Percentiles rank a stretch among this genome's conserved stretches.
Evolutionary conservation across 2,888 invertebrate genomes (phyloP).

Genomic region (Chloroclystis v-ata): DNA sequence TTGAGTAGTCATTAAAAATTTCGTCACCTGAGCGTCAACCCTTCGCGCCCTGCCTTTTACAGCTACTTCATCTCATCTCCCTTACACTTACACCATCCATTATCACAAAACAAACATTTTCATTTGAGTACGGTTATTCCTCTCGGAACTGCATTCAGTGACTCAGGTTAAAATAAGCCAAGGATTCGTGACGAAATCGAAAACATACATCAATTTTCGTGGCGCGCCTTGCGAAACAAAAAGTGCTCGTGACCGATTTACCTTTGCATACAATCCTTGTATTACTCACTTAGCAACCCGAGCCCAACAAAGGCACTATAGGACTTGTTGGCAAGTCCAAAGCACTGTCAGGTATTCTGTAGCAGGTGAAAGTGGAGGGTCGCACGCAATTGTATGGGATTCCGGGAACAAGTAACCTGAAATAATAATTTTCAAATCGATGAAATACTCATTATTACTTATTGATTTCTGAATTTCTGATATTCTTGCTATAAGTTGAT

Average conservation of each 20-base stretch:
- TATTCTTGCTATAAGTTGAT: no score
- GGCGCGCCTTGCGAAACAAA: conserved; percentile 21
- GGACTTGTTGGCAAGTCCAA: conserved; percentile 4
- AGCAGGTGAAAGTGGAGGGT: conserved; percentile 21
- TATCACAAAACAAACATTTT: background rate
- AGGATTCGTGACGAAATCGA: conserved; percentile 16
- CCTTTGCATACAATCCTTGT: conserved; percentile 19
- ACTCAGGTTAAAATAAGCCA: conserved; percentile 9
- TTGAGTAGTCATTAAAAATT: conserved; percentile 14
- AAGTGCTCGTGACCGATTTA: conserved; percentile 24
- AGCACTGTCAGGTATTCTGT: conserved; percentile 11
- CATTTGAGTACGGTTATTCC: background rate
- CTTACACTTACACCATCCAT: background rate
- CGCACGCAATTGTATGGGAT: conserved; percentile 13
- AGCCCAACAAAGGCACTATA: conserved; percentile 16
- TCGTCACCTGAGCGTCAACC: background rate
- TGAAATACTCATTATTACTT: background rate
- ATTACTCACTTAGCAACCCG: conserved; percentile 30
- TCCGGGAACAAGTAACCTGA: conserved; percentile 9
- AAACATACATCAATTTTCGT: conserved; percentile 19
- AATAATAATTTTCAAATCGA: conserved; percentile 1
- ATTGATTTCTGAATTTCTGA: no score
- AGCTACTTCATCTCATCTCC: background rate
- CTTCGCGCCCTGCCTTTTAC: background rate
- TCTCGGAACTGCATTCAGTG: conserved; percentile 5